A percentile compares a stretch with the other conserved stretches of the same genome.
phyloP scores from a whole-genome alignment of 2,797 vertebrate genomes.

The Miichthys miiuy region DNA sequence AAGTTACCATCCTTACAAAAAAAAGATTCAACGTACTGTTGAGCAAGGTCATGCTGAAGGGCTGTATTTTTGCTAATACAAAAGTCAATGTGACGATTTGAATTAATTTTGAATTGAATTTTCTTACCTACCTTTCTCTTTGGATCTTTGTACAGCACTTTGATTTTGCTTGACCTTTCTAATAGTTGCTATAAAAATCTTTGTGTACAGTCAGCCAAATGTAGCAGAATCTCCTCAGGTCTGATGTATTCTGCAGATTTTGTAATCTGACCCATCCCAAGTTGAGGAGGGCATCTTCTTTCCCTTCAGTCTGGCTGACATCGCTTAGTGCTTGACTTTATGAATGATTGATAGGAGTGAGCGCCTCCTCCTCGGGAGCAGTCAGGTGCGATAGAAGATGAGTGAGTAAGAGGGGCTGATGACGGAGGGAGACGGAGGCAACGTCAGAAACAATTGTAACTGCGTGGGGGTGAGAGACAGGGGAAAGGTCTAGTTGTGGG shows the following conservation, averaged over 20 bases:
- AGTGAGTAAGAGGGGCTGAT: conserved; percentile 26
- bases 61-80: not conserved
- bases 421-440: conserved; percentile 31
- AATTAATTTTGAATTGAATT: not conserved
- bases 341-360: conserved; percentile 68
- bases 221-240: conserved; percentile 1
- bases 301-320: conserved; percentile 40
- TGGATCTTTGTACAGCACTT: conserved; percentile 4
- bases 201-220: conserved; percentile 3
- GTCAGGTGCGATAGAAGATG: conserved; percentile 30
- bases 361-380: conserved; percentile 15
- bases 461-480: conserved; percentile 14
- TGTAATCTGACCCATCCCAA: conserved; percentile 42
- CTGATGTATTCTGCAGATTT: conserved; percentile 27
- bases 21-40: not conserved
- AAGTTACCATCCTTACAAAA: not conserved
- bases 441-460: conserved; percentile 30
- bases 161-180: conserved; percentile 21
- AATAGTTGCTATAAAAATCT: conserved; percentile 1
- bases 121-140: not conserved
- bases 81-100: not conserved
- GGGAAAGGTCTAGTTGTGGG: conserved; percentile 17
- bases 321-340: conserved; percentile 53
- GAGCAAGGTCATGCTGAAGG: not conserved
- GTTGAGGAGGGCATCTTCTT: conserved; percentile 26